Conservation (phyloP, 2,797 vertebrate species). For the Threskiornis aethiopicus region DNA sequence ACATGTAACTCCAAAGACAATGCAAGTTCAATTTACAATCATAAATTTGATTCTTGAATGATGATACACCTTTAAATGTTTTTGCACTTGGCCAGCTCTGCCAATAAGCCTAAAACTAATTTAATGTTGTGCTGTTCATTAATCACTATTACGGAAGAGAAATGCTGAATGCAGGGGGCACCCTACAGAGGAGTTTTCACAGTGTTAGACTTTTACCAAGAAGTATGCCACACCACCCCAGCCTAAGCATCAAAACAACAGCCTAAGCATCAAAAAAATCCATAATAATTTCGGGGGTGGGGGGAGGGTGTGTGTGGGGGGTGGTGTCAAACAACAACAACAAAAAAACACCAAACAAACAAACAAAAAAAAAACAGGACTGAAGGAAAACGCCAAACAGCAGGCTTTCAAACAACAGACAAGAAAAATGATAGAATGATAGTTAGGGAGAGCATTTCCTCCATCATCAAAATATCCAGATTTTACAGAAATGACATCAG, state of each 20-base stretch:
- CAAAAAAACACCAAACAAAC: no score
- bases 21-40: neutral
- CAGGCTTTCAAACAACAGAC: neutral
- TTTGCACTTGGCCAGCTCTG: neutral
- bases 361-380: no score
- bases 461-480: neutral
- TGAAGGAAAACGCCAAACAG: neutral
- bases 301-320: no score
- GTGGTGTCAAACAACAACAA: no score
- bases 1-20: neutral
- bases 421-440: neutral
- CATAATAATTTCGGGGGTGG: neutral
- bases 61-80: slow-evolving; percentile 15
- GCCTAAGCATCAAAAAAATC: neutral
- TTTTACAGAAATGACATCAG: neutral
- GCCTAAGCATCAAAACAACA: neutral
- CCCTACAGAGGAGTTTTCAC: neutral
- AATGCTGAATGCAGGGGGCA: neutral
- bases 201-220: neutral
- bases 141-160: neutral
- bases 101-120: slow-evolving; percentile 26
- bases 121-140: slow-evolving; percentile 2
- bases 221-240: neutral
- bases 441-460: neutral
- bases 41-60: neutral